A percentile compares a stretch with the other conserved stretches of the same genome.
Evolutionary conservation across 2,797 vertebrate genomes (phyloP).

Genomic region (Lateolabrax maculatus): DNA sequence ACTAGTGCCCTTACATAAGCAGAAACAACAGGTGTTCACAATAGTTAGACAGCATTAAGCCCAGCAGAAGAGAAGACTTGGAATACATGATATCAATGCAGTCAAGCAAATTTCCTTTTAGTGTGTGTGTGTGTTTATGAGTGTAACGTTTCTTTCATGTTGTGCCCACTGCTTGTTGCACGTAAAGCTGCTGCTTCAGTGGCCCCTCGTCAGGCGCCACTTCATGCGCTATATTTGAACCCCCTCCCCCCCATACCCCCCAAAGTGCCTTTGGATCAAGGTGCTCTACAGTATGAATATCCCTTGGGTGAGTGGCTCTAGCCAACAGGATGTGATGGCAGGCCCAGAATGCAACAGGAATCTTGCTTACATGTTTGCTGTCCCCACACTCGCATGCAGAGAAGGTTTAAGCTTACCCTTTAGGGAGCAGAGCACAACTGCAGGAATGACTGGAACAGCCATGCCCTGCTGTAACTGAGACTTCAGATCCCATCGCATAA

Average conservation of each 20-base stretch:
- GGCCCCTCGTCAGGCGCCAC: conserved; percentile 62
- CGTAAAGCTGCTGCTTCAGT: conserved; percentile 54
- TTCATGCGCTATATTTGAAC: conserved; percentile 75
- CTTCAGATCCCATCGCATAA: conserved; percentile 7
- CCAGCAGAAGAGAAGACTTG: conserved; percentile 38
- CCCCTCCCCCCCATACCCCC: conserved; percentile 34
- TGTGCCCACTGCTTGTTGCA: conserved; percentile 56
- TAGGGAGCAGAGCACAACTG: conserved; percentile 49
- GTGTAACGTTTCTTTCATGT: conserved; percentile 63
- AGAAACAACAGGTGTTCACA: conserved; percentile 75
- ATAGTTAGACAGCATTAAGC: conserved; percentile 64
- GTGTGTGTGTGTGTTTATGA: conserved; percentile 59
- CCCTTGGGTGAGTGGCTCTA: conserved; percentile 50
- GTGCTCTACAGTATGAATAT: conserved; percentile 78
- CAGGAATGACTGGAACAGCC: conserved; percentile 44
- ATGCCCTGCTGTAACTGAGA: conserved; percentile 34
- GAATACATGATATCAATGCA: conserved; percentile 64
- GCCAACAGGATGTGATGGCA: conserved; percentile 84
- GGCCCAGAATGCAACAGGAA: conserved; percentile 82
- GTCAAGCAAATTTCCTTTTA: conserved; percentile 52
- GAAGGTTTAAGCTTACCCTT: conserved; percentile 70
- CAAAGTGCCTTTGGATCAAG: conserved; percentile 79
- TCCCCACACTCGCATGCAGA: conserved; percentile 60
- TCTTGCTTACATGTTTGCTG: conserved; percentile 74
- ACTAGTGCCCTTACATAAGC: conserved; percentile 71